These are phyloP conservation scores for Calidris pygmaea DNA, from an alignment of 2,113 vertebrate genomes.

Conservation along the genomic window DNA sequence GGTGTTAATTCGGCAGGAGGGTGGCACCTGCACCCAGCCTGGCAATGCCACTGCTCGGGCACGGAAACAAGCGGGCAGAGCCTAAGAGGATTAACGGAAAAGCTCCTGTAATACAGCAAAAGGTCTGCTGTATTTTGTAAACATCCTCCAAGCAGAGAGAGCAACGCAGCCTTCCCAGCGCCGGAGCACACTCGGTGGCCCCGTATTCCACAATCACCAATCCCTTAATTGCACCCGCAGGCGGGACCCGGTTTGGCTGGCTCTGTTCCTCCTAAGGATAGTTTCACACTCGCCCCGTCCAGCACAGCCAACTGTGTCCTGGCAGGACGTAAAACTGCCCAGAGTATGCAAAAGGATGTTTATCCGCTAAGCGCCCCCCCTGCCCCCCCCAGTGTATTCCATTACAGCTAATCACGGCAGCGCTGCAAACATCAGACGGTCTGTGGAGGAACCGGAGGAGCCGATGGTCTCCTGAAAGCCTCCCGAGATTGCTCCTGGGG, in stretches of 20 bases:
- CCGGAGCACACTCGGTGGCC: slow-evolving; percentile 20
- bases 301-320: slow-evolving; percentile 4
- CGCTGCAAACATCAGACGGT: slow-evolving; percentile 23
- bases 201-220: slow-evolving; percentile 11
- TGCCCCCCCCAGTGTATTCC: slow-evolving; percentile 6
- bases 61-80: not conserved
- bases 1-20: not conserved
- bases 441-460: slow-evolving; percentile 4
- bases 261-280: slow-evolving; percentile 20
- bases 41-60: not conserved
- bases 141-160: not conserved
- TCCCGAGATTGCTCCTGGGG: not conserved
- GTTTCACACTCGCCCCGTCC: not conserved
- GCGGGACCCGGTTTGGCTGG: slow-evolving; percentile 38
- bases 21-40: not conserved
- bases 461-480: slow-evolving; percentile 9
- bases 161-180: not conserved
- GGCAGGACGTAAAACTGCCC: slow-evolving; percentile 33
- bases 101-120: slow-evolving; percentile 34
- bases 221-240: slow-evolving; percentile 60
- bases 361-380: slow-evolving; percentile 48
- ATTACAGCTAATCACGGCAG: slow-evolving; percentile 53
- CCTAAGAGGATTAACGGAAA: slow-evolving; percentile 29
- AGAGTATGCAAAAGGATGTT: slow-evolving; percentile 50
- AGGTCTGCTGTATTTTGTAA: slow-evolving; percentile 35